Conservation (phyloP, 2,888 invertebrate species). For the Rotaria magnacalcarata region DNA sequence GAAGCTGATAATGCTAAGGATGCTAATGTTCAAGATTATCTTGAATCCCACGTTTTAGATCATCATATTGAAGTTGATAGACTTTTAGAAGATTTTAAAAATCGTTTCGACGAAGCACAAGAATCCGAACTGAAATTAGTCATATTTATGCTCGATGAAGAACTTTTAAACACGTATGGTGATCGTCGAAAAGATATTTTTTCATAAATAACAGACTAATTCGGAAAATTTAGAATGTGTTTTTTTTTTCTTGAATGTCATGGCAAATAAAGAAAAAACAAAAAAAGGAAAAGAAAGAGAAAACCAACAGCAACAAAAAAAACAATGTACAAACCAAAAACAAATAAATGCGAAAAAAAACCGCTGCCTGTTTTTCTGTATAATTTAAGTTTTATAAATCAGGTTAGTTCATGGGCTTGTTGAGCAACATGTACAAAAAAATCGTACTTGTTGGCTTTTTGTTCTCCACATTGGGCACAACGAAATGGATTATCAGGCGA, state of each 20-base stretch:
- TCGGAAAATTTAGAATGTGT: neutral
- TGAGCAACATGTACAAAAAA: constrained; percentile 35
- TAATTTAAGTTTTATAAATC: neutral
- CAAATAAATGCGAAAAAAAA: constrained; percentile 1
- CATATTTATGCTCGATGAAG: neutral
- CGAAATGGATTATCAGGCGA: constrained; percentile 24
- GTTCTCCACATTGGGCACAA: constrained; percentile 36
- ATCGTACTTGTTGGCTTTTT: constrained; percentile 24
- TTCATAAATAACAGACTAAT: neutral
- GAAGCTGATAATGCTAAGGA: neutral
- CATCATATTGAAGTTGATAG: constrained; percentile 19
- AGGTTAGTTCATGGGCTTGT: constrained; percentile 28
- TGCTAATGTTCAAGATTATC: constrained; percentile 15
- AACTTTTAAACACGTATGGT: constrained; percentile 26
- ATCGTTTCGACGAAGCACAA: neutral
- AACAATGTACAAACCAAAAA: constrained; percentile 17
- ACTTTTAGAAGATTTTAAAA: neutral
- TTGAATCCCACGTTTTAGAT: neutral
- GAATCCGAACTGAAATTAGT: neutral
- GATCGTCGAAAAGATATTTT: constrained; percentile 1
- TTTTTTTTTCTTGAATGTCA: constrained; percentile 21
- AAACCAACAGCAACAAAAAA: constrained; percentile 24
- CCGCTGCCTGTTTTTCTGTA: neutral
- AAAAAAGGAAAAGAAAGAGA: neutral
- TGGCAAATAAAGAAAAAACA: neutral